These are phyloP conservation scores for Axinella damicornis DNA, from an alignment of 37 sponge, comb jelly and placozoan species.

Conservation along the genomic window DNA sequence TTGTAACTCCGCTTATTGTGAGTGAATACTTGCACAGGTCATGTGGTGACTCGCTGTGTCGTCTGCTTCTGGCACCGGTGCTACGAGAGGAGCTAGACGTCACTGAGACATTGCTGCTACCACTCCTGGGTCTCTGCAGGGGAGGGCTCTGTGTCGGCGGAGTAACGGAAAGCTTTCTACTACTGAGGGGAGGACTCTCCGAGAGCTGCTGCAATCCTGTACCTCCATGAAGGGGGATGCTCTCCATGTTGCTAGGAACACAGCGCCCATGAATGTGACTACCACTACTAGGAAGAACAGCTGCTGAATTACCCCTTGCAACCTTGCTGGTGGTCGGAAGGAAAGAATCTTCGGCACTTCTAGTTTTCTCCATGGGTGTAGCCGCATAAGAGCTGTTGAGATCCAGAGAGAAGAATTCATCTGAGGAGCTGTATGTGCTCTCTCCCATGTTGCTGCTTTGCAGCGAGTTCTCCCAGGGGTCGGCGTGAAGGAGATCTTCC, in stretches of 20 bases:
- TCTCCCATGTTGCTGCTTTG: background rate
- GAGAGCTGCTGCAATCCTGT: constrained; percentile 46
- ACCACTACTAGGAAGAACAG: background rate
- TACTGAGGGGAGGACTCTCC: constrained; percentile 17
- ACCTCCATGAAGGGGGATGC: constrained; percentile 38
- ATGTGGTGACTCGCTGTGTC: background rate
- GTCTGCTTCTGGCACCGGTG: background rate
- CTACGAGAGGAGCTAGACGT: background rate
- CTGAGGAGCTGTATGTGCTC: constrained; percentile 6
- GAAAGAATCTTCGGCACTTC: background rate
- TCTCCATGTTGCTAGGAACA: background rate
- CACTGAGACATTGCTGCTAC: too few species aligned
- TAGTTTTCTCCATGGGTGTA: background rate
- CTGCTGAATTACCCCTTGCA: background rate
- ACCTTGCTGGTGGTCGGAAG: background rate
- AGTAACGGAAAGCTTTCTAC: background rate
- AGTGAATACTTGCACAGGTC: constrained; percentile 43
- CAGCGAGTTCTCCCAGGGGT: constrained; percentile 50
- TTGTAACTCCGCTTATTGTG: constrained; percentile 51
- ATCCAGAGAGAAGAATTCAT: constrained; percentile 61
- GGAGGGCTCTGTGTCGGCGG: background rate
- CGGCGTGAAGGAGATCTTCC: constrained; percentile 20
- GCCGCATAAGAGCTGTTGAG: background rate
- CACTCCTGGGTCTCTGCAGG: background rate
- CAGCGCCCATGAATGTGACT: background rate